Base-by-base conservation (phyloP, 2,113 vertebrate species). In the Triplophysa rosa region DNA sequence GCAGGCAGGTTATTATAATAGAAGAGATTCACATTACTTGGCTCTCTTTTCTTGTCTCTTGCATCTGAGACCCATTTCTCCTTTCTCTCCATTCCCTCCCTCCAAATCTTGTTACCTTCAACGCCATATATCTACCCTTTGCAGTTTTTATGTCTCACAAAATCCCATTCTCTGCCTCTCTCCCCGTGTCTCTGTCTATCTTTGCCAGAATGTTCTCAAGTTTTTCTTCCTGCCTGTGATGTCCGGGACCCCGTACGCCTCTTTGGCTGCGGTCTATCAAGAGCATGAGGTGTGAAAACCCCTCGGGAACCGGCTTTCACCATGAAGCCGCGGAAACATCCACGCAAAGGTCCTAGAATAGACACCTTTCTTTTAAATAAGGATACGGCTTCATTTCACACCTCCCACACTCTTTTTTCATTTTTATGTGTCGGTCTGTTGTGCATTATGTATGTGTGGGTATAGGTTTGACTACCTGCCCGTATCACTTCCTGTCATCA, bases 1-100 rank as follows among this genome's bases (percentile, higher is more conserved):
- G 37, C 88, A 89, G 86, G 87, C 86, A 82, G 87, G 89, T 88
- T 87, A 88, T 91, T 91, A 86, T 84, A 78, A 85, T 83, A 81
- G 83, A 87, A 87, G 82, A 75, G 83, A 81, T 86, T 84, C 86
- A 69, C 89, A 82, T 88, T 87, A 80, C 79, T 84, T 85, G 81
- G 80, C 82, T 83, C 84, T 68, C 65, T 52, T 80, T 83, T 87
- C 82, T 33, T 73, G 21, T 85, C 87, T 90, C 84, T 84, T 87
- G 89, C 49, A 19, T 80, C 59, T 59, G 17, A 78, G 66, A 74
- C 33, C 33, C 56, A 42, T 52, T 21, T 49, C 59, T n/a, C 80
- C n/a, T 19, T 82, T 72, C 72, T 86, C 84, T 81, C 58, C 69
- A 29, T 49, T 52, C 86, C 82, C 87, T 89, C 80, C 79, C 86